These are phyloP conservation scores for Poecilia picta DNA, from an alignment of 2,797 vertebrate species.

Conservation along the genomic window DNA sequence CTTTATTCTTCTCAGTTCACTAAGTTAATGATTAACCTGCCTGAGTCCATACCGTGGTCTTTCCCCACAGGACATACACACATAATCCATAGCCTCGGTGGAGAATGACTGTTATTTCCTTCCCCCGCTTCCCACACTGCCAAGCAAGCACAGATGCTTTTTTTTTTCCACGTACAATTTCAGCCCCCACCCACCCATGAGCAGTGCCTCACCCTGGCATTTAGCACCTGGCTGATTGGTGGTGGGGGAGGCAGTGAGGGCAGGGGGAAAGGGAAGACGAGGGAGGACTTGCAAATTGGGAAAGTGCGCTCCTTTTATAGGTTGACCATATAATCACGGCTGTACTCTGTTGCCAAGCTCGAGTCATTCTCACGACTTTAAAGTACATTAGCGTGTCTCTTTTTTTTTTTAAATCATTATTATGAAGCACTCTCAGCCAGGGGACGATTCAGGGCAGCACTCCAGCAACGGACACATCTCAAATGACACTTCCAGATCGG, in stretches of 20 bases:
- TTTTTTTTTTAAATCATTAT: constrained; percentile 18
- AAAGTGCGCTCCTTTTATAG: constrained; percentile 61
- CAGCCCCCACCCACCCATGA: constrained; percentile 53
- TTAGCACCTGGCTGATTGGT: constrained; percentile 85
- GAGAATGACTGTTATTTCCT: constrained; percentile 84
- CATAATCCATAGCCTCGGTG: constrained; percentile 49
- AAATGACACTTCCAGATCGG: constrained; percentile 53
- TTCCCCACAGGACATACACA: constrained; percentile 21
- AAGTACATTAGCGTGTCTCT: constrained; percentile 8
- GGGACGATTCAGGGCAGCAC: constrained; percentile 50
- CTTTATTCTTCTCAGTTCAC: constrained; percentile 58
- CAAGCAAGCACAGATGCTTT: constrained; percentile 80
- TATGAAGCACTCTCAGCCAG: constrained; percentile 31
- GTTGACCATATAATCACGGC: constrained; percentile 60
- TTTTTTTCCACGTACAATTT: constrained; percentile 75
- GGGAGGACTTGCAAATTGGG: constrained; percentile 57
- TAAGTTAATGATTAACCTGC: constrained; percentile 80
- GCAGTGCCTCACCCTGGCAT: constrained; percentile 73
- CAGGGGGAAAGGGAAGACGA: constrained; percentile 44
- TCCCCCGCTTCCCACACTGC: constrained; percentile 76
- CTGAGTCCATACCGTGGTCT: constrained; percentile 47
- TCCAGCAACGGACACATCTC: constrained; percentile 66
- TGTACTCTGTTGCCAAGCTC: constrained; percentile 37
- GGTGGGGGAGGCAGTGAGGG: constrained; percentile 57
- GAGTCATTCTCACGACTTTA: constrained; percentile 42